Evolutionary conservation across 2,797 vertebrate species (phyloP).

Genomic region (Pipistrellus pipistrellus): DNA sequence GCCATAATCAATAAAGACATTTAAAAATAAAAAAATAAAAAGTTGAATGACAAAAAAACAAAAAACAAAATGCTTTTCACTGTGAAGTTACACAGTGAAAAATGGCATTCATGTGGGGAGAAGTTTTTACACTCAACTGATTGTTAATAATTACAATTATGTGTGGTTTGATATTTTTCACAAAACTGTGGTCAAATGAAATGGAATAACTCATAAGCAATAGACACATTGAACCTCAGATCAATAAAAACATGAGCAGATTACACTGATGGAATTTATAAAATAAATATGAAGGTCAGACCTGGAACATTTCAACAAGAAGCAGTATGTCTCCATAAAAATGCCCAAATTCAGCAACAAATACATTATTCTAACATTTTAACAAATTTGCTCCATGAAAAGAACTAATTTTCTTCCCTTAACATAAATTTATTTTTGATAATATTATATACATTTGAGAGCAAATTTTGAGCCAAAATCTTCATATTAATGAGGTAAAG

Average conservation of each 20-base stretch:
- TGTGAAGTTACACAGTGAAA: neutral
- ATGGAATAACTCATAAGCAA: constrained; percentile 47
- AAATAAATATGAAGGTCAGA: neutral
- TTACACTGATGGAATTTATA: constrained; percentile 27
- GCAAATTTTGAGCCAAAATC: neutral
- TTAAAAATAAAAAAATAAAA: too few relatives aligned
- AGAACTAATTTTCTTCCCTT: neutral
- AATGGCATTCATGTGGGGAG: neutral
- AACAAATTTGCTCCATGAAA: neutral
- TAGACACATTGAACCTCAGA: neutral
- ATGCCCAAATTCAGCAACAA: neutral
- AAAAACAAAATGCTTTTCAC: neutral
- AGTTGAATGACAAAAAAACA: too few relatives aligned
- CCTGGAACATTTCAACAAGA: neutral
- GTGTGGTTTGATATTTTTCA: neutral
- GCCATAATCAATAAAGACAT: too few relatives aligned
- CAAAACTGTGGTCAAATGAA: constrained; percentile 47
- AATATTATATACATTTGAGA: neutral
- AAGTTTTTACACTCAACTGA: constrained; percentile 8
- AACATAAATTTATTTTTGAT: neutral
- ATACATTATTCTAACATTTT: constrained; percentile 19
- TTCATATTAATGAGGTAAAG: neutral
- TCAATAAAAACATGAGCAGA: constrained; percentile 21
- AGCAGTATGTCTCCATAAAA: neutral
- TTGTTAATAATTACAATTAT: constrained; percentile 20